Evolutionary conservation across 2,797 vertebrate genomes (phyloP).

Genomic region (Cyprinella venusta): DNA sequence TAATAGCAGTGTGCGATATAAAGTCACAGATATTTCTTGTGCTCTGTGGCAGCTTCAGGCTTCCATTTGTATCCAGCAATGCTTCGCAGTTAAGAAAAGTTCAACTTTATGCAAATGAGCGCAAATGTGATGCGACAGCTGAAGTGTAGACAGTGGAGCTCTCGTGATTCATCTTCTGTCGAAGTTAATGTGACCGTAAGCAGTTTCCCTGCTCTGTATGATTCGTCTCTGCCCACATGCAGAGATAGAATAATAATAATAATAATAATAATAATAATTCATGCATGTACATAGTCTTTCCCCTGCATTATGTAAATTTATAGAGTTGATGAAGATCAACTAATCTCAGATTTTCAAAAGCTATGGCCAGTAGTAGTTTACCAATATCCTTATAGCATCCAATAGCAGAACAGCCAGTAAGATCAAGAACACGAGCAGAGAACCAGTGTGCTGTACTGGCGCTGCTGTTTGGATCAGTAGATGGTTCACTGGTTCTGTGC

Average conservation of each 20-base stretch:
- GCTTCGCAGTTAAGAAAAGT: neutral
- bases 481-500: neutral
- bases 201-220: neutral
- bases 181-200: neutral
- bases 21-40: neutral
- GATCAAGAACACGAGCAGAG: neutral
- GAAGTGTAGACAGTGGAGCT: neutral
- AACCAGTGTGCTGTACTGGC: too few relatives aligned
- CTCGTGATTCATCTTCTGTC: constrained; percentile 1
- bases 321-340: neutral
- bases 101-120: neutral
- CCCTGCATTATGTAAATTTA: neutral
- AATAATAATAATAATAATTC: neutral
- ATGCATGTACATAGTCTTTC: too few relatives aligned
- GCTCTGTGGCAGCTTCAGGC: neutral
- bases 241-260: neutral
- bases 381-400: neutral
- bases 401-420: neutral
- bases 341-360: neutral
- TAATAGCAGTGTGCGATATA: neutral
- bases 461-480: too few relatives aligned
- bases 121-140: neutral
- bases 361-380: neutral
- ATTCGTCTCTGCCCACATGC: constrained; percentile 18
- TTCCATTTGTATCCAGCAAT: neutral